These are phyloP conservation scores for Drosophila putrida DNA, from an alignment of 2,888 invertebrate genomes.

Conservation along the genomic window DNA sequence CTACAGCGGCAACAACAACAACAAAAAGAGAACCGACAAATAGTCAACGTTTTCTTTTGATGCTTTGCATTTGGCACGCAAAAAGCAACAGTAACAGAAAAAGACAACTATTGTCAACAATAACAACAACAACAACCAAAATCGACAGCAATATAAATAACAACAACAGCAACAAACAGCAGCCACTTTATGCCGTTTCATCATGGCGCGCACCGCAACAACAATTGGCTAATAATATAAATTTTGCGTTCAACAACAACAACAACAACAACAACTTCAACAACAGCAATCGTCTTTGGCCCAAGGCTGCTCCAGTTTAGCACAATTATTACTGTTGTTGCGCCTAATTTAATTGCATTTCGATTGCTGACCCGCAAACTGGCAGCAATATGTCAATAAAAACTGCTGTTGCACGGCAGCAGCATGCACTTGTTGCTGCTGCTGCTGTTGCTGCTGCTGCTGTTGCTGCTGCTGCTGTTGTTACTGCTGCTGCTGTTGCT, in stretches of 20 bases:
- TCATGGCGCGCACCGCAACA: conserved; percentile 58
- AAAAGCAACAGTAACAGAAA: conserved; percentile 54
- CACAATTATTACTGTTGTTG: conserved; percentile 36
- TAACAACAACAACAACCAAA: conserved; percentile 51
- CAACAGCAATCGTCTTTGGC: conserved; percentile 48
- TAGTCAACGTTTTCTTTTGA: conserved; percentile 67
- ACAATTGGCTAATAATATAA: conserved; percentile 77
- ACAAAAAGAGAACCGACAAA: conserved; percentile 66
- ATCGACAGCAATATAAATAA: conserved; percentile 38
- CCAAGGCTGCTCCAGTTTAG: conserved; percentile 62
- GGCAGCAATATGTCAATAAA: conserved; percentile 75
- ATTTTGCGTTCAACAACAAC: conserved; percentile 56
- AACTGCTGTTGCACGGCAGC: conserved; percentile 54
- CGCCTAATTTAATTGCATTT: conserved; percentile 77
- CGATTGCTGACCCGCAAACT: conserved; percentile 71
- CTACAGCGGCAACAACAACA: conserved; percentile 31
- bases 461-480: conserved; percentile 40
- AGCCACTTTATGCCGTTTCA: conserved; percentile 62
- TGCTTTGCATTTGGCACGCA: conserved; percentile 76
- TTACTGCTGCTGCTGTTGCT: conserved; percentile 46
- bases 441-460: conserved; percentile 19
- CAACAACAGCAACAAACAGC: conserved; percentile 21
- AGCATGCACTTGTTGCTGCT: conserved; percentile 55
- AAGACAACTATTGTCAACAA: conserved; percentile 36
- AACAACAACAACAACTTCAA: conserved; percentile 16